Evolutionary conservation across 2,113 vertebrate species (phyloP), one percentile per base, ranked within the genome.

Genomic region (Haemorhous mexicanus): DNA sequence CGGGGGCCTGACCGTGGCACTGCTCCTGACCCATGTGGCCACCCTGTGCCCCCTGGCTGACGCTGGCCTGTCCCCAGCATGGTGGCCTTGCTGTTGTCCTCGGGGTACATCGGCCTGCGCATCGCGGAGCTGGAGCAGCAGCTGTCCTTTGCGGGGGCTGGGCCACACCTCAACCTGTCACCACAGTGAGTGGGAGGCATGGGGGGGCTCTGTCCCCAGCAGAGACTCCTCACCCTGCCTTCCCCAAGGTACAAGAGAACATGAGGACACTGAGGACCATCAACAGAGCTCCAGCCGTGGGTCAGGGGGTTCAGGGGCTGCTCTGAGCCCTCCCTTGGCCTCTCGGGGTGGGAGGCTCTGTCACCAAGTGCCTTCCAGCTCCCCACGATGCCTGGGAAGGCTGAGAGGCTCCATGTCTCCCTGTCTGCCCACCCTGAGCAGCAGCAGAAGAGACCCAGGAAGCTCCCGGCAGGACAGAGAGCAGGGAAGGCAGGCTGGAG

Each of bases 101-200:
- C 98, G 0, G 98, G 98, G 26, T 99, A 99, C 95, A 98, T 99
- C 2, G 98, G 98, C 14, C 94, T 99, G 70, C 98, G 98, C 37
- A 98, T 99, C 3, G 80, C 95, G 47, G 98, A 98, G 61, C 94
- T 99, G 93, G 99, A 99, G 89, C 97, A 98, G 83, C 98, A 98
- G 96, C 94, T 99, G 93, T 97, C 58, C 0, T 96, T 98, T 0
- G 52, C 96, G 5, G 98, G 98, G 27, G 98, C 98, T 3, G 93
- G 98, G 93, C 97, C 98, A 0, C 95, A 98, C 78, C 97, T 97
- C 94, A 97, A 68, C 59, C 10, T 58, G 35, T 47, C 74, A 6
- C 81, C 69, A 12, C 81, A 56, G 91, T 96, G 90, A 97, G 94
- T 84, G 46, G 30, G 2, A 32, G 30, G 24, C 0, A 0, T 3